Evolutionary conservation across 1,140 invertebrate species (phyloP).

Genomic region (Oreohelix idahoensis): DNA sequence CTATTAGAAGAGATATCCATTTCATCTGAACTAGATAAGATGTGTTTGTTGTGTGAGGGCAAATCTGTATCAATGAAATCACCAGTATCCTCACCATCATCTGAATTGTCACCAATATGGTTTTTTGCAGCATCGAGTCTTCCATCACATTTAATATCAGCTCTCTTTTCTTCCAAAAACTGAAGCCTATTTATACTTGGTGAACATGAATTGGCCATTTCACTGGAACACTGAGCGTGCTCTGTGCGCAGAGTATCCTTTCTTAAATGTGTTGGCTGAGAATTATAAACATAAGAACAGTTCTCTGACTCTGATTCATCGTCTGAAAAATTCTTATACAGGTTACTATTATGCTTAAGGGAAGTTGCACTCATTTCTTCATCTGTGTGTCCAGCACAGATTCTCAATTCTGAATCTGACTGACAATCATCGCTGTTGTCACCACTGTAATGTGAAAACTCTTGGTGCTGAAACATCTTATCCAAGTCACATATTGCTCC

Average conservation of each 20-base stretch:
- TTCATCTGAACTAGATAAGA: conserved; percentile 62
- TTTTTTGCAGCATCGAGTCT: neutral
- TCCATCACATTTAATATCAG: neutral
- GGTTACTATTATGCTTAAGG: neutral
- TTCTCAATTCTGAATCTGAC: neutral
- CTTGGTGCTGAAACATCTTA: conserved; percentile 41
- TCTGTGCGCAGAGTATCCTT: neutral
- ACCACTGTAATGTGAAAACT: conserved; percentile 24
- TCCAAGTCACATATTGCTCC: conserved; percentile 54
- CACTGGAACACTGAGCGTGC: neutral
- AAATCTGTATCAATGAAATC: conserved; percentile 69
- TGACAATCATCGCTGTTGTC: conserved; percentile 2
- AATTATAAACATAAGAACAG: conserved; percentile 17
- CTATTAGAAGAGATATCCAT: conserved; percentile 58
- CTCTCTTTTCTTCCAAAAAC: neutral
- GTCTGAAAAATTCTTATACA: conserved; percentile 5
- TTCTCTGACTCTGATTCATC: conserved; percentile 33
- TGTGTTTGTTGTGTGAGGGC: conserved; percentile 55
- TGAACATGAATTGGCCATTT: neutral
- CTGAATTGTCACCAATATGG: conserved; percentile 19
- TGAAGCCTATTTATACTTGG: neutral
- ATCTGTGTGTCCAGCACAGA: neutral
- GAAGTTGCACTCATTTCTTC: neutral
- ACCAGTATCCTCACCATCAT: conserved; percentile 63
- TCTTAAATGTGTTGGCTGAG: neutral